A percentile compares a stretch with the other conserved stretches of the same genome.
Conservation (phyloP, 2,888 invertebrate species). For the Leptinotarsa tumamoca region DNA sequence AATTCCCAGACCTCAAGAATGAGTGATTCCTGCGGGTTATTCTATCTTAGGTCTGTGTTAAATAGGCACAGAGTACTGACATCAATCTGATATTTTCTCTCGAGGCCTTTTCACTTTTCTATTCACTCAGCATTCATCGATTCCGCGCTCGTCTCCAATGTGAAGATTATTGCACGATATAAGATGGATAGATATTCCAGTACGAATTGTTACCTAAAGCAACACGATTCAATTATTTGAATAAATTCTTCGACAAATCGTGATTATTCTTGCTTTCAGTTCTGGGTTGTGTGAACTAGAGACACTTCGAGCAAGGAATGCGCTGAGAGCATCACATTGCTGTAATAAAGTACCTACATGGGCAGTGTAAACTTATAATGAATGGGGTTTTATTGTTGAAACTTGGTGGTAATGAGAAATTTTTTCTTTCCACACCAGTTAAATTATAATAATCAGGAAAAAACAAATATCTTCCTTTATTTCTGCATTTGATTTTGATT, state of each 20-base stretch:
- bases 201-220: conserved; percentile 27
- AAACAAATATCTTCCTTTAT: too few relatives aligned
- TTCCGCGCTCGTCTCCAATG: not conserved
- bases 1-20: not conserved
- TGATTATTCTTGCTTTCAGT: conserved; percentile 38
- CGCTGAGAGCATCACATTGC: not conserved
- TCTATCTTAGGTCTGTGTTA: not conserved
- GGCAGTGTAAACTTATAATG: not conserved
- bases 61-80: not conserved
- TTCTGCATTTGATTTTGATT: too few relatives aligned
- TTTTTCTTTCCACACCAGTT: too few relatives aligned
- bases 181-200: conserved; percentile 12
- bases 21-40: not conserved
- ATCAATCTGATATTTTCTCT: conserved; percentile 23
- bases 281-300: conserved; percentile 18
- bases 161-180: conserved; percentile 17
- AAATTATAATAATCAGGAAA: too few relatives aligned
- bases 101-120: conserved; percentile 19
- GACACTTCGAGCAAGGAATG: not conserved
- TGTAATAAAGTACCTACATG: not conserved
- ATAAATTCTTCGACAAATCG: conserved; percentile 30
- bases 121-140: conserved; percentile 14
- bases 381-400: too few relatives aligned
- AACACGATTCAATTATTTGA: conserved; percentile 37
- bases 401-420: too few relatives aligned